A percentile compares a stretch with the other conserved stretches of the same genome.
phyloP scores from a whole-genome alignment of 2,113 vertebrate species.

The Danio rerio region GRCz12tu NC_133199.1:31859501-31860000 shows the following conservation, averaged over 20 bases:
- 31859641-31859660: too few relatives aligned
- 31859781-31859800: constrained; percentile 14
- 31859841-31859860: constrained; percentile 45
- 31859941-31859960: constrained; percentile 57
- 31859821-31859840: constrained; percentile 34
- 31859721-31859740: constrained; percentile 48
- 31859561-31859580: too few relatives aligned
- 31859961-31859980: constrained; percentile 45
- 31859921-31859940: constrained; percentile 52
- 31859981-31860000: constrained; percentile 43
- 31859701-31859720: constrained; percentile 31
- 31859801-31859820: constrained; percentile 57
- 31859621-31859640: too few relatives aligned
- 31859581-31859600: too few relatives aligned
- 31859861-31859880: constrained; percentile 61
- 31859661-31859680: not conserved
- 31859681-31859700: not conserved
- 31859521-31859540: too few relatives aligned
- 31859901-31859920: constrained; percentile 54
- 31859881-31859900: constrained; percentile 14
- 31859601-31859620: too few relatives aligned
- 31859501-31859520: too few relatives aligned
- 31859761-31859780: constrained; percentile 40
- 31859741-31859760: constrained; percentile 50
- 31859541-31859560: too few relatives aligned